These are phyloP conservation scores for Tenebrosternarchus preto DNA, from an alignment of 2,113 vertebrate genomes.

Conservation along the genomic window DNA sequence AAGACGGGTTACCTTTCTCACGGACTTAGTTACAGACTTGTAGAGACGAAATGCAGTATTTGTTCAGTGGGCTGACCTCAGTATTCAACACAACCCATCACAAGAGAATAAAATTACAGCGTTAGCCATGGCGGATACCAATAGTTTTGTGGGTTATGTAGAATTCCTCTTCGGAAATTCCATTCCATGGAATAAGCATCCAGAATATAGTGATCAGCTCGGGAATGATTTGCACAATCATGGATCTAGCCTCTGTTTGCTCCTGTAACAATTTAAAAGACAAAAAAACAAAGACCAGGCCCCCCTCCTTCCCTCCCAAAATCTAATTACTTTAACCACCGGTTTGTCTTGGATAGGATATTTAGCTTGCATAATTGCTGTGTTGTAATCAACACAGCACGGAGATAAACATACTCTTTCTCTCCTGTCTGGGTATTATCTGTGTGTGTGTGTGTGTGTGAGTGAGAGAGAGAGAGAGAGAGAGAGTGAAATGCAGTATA, in stretches of 20 bases:
- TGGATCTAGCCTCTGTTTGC: conserved; percentile 2
- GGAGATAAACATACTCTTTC: conserved; percentile 16
- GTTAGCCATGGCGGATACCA: neutral
- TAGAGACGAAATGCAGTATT: conserved; percentile 10
- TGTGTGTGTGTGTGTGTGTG: neutral
- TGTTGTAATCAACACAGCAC: neutral
- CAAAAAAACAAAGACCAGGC: neutral
- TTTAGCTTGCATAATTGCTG: conserved; percentile 5
- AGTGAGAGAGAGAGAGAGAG: neutral
- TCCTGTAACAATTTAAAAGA: neutral
- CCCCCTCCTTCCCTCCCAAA: conserved; percentile 6
- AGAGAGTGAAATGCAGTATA: neutral
- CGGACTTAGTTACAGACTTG: conserved; percentile 39
- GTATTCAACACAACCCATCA: neutral
- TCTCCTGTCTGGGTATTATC: neutral
- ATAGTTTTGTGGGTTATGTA: neutral
- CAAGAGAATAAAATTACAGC: conserved; percentile 31
- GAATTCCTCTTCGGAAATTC: neutral
- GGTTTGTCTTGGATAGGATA: conserved; percentile 13
- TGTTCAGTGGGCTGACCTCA: conserved; percentile 35
- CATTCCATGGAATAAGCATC: neutral
- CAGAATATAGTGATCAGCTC: conserved; percentile 5
- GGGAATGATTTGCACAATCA: neutral
- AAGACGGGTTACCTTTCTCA: conserved; percentile 46
- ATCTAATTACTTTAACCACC: conserved; percentile 37